These are phyloP conservation scores for Harpagifer antarcticus DNA, from an alignment of 2,797 vertebrate genomes.

Conservation along the genomic window DNA sequence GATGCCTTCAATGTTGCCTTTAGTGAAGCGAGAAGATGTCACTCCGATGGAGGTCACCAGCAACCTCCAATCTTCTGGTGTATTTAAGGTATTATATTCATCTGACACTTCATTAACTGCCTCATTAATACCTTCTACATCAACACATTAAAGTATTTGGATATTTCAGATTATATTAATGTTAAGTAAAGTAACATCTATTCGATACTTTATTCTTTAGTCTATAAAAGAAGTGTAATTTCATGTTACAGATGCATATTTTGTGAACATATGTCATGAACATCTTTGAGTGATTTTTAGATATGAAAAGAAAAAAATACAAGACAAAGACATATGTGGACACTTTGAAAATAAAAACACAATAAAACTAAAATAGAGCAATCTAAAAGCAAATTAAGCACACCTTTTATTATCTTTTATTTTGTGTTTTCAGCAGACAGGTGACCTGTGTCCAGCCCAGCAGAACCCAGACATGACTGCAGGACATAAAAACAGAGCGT, in stretches of 20 bases:
- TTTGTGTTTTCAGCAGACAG: conserved; percentile 79
- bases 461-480: conserved; percentile 87
- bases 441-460: conserved; percentile 86
- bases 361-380: not conserved
- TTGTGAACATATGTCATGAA: too few species aligned
- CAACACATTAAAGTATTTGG: not conserved
- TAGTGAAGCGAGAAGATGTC: conserved; percentile 95
- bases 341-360: too few species aligned
- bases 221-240: not conserved
- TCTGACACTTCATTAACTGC: not conserved
- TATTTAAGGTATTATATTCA: conserved; percentile 86
- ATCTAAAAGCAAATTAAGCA: conserved; percentile 2
- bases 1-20: conserved; percentile 91
- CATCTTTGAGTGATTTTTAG: too few species aligned
- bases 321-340: too few species aligned
- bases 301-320: too few species aligned
- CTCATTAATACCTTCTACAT: not conserved
- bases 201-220: not conserved
- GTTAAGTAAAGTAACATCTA: not conserved
- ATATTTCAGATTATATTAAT: not conserved
- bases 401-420: conserved; percentile 25
- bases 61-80: conserved; percentile 86
- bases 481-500: conserved; percentile 84
- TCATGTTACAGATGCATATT: too few species aligned
- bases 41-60: conserved; percentile 97